Percentiles rank a stretch among this genome's conserved stretches.
These are phyloP conservation scores for Poeciliopsis prolifica DNA, from an alignment of 2,113 vertebrate genomes.

Conservation along the genomic window DNA sequence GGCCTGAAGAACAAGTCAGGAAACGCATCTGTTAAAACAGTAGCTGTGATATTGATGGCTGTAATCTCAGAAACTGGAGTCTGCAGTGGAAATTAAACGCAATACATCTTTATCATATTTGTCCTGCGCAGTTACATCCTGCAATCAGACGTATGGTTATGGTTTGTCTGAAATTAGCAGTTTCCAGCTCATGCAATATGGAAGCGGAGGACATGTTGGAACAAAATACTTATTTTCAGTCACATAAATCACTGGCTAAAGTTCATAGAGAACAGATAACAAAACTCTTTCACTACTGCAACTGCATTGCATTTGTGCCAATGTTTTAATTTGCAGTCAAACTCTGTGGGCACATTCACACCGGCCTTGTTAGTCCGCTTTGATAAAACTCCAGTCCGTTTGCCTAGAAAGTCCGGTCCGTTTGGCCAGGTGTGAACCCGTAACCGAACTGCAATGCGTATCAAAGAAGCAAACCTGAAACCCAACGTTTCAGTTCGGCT, in stretches of 20 bases:
- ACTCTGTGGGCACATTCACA: neutral
- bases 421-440: too few relatives aligned
- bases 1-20: constrained; percentile 2
- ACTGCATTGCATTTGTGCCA: neutral
- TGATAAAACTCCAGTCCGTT: too few relatives aligned
- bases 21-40: neutral
- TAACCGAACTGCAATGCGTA: too few relatives aligned
- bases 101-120: neutral
- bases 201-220: neutral
- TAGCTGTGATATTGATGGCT: neutral
- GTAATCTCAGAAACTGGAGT: neutral
- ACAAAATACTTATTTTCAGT: neutral
- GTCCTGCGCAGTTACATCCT: neutral
- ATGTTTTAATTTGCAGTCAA: neutral
- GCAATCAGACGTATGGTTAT: neutral
- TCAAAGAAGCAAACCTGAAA: too few relatives aligned
- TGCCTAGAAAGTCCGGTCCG: too few relatives aligned
- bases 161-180: neutral
- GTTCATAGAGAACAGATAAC: neutral
- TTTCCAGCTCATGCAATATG: neutral
- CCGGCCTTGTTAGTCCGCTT: too few relatives aligned
- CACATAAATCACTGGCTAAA: neutral
- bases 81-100: neutral
- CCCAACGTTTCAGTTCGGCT: too few relatives aligned
- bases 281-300: neutral